These are phyloP conservation scores for Anolis sagrei DNA, from an alignment of 2,113 vertebrate species.

Conservation along the genomic window DNA sequence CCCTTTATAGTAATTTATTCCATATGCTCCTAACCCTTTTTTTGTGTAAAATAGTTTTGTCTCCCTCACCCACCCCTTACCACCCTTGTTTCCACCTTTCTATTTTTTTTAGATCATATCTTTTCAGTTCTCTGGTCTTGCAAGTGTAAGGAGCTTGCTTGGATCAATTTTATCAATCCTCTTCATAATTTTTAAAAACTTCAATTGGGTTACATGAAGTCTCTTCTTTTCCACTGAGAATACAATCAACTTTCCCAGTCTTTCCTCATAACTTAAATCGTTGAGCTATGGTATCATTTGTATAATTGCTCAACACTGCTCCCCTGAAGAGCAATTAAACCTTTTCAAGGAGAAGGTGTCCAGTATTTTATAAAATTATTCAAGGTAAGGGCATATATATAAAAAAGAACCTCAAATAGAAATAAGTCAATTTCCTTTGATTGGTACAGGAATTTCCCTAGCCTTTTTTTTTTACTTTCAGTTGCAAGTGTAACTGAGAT, in stretches of 20 bases:
- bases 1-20: conserved; percentile 80
- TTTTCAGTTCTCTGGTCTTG: conserved; percentile 72
- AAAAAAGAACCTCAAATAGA: conserved; percentile 56
- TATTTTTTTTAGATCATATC: conserved; percentile 73
- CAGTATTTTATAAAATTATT: conserved; percentile 63
- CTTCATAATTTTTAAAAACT: conserved; percentile 73
- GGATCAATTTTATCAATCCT: conserved; percentile 74
- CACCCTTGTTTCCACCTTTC: conserved; percentile 69
- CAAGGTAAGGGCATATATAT: conserved; percentile 42
- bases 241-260: conserved; percentile 63
- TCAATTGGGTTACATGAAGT: conserved; percentile 66
- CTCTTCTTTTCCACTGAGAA: conserved; percentile 73
- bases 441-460: conserved; percentile 47
- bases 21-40: conserved; percentile 71
- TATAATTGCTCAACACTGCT: conserved; percentile 68
- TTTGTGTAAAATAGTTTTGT: conserved; percentile 72
- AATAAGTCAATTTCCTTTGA: conserved; percentile 53
- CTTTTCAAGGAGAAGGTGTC: conserved; percentile 67
- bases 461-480: conserved; percentile 51
- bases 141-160: conserved; percentile 71
- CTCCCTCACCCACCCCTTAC: conserved; percentile 24
- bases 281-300: conserved; percentile 69
- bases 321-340: conserved; percentile 73
- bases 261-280: conserved; percentile 67
- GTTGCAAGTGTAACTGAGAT: conserved; percentile 36